Percentiles rank a stretch among this genome's conserved stretches.
These are phyloP conservation scores for Myotis daubentonii DNA, from an alignment of 2,797 vertebrate species.

Conservation along the genomic window DNA sequence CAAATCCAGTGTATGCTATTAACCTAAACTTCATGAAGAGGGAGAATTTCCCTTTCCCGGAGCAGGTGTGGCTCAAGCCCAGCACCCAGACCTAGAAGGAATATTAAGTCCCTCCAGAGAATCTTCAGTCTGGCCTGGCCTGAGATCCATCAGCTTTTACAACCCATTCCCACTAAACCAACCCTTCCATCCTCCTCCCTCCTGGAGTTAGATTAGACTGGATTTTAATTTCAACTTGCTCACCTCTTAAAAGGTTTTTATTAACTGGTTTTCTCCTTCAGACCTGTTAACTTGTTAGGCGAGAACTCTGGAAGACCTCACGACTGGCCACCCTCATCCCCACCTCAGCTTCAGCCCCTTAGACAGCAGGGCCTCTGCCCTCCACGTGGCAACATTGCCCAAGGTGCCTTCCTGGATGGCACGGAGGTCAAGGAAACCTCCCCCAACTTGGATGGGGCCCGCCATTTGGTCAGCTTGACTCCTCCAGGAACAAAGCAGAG, in stretches of 20 bases:
- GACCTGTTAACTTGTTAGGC: neutral
- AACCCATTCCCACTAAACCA: neutral
- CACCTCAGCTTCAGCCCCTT: neutral
- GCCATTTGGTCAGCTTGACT: neutral
- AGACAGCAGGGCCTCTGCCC: neutral
- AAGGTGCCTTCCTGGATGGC: rapidly evolving
- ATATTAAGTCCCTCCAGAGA: neutral
- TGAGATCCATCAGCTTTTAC: neutral
- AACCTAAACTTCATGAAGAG: neutral
- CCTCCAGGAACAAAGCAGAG: neutral
- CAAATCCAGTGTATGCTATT: neutral
- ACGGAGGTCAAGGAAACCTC: neutral
- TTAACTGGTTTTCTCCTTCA: neutral
- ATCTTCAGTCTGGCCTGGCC: neutral
- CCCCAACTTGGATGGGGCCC: neutral
- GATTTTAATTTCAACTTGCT: neutral
- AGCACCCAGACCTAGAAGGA: neutral
- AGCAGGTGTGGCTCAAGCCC: neutral
- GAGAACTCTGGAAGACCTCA: neutral
- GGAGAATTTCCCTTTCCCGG: neutral
- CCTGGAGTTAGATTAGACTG: neutral
- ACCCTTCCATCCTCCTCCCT: neutral
- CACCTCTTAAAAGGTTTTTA: neutral
- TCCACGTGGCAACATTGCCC: neutral
- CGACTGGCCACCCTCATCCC: neutral